phyloP scores from a whole-genome alignment of 2,888 invertebrate species.

The Hyposoter didymator region DNA sequence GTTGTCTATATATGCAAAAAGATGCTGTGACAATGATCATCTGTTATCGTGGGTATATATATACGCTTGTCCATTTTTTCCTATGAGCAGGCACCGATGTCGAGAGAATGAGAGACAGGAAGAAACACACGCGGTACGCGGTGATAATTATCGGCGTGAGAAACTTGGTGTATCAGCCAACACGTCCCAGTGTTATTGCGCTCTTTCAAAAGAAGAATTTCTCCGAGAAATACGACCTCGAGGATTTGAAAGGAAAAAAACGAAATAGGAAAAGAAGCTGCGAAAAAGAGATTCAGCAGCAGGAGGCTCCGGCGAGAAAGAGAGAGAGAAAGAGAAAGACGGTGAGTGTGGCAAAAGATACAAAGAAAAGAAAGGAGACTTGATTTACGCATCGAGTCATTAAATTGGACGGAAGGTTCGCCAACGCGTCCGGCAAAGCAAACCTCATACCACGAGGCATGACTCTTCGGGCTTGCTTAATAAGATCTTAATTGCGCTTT shows the following conservation, averaged over 20 bases:
- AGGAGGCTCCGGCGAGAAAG: not conserved
- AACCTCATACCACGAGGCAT: constrained; percentile 64
- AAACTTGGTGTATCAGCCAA: constrained; percentile 76
- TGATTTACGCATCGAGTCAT: constrained; percentile 80
- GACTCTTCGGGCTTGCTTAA: constrained; percentile 72
- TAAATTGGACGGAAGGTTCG: constrained; percentile 77
- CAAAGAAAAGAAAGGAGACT: constrained; percentile 64
- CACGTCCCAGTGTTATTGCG: constrained; percentile 67
- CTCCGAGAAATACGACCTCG: constrained; percentile 8
- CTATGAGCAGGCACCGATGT: constrained; percentile 11
- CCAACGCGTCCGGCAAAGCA: constrained; percentile 45
- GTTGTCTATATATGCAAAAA: constrained; percentile 7
- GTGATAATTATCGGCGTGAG: constrained; percentile 80
- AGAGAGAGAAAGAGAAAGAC: constrained; percentile 48
- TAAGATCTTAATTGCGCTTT: constrained; percentile 77
- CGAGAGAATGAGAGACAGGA: constrained; percentile 6
- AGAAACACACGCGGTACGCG: constrained; percentile 29
- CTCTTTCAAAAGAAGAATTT: constrained; percentile 69
- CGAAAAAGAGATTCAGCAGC: constrained; percentile 43
- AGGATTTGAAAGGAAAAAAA: constrained; percentile 49
- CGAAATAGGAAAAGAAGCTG: constrained; percentile 49
- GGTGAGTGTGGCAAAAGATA: constrained; percentile 39
- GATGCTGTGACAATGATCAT: constrained; percentile 61
- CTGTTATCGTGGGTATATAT: constrained; percentile 54
- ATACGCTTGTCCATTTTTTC: constrained; percentile 5